These are phyloP conservation scores for Tachyglossus aculeatus DNA, from an alignment of 2,797 vertebrate genomes.

Conservation along the genomic window DNA sequence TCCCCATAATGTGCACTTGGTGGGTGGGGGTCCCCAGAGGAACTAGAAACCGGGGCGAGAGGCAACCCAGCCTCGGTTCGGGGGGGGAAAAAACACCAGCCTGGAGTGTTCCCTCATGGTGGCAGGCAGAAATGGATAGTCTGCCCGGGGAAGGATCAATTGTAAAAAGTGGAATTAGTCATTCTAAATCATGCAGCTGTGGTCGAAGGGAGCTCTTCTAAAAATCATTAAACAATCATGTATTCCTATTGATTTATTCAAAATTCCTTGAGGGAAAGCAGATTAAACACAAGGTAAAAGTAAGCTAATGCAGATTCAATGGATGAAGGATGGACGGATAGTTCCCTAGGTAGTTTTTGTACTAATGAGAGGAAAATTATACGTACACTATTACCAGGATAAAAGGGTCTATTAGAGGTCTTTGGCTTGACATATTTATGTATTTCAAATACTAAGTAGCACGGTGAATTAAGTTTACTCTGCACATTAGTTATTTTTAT, in stretches of 20 bases:
- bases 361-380: constrained; percentile 99
- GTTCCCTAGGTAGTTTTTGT: constrained; percentile 88
- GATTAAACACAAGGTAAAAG: constrained; percentile 95
- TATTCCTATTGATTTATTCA: constrained; percentile 99
- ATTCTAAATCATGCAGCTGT: constrained; percentile 97
- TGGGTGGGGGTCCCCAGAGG: too few species aligned
- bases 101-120: constrained; percentile 56
- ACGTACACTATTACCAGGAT: constrained; percentile 94
- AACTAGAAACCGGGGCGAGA: too few species aligned
- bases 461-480: constrained; percentile 93
- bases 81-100: too few species aligned
- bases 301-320: constrained; percentile 98
- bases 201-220: constrained; percentile 95
- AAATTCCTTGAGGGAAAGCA: constrained; percentile 97
- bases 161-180: constrained; percentile 98
- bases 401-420: constrained; percentile 98
- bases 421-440: constrained; percentile 97
- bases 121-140: constrained; percentile 80
- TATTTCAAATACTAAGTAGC: constrained; percentile 93
- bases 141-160: constrained; percentile 81
- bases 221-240: constrained; percentile 99
- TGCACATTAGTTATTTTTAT: constrained; percentile 85
- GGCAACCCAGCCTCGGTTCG: too few species aligned
- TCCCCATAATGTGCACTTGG: too few species aligned
- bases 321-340: constrained; percentile 89